Evolutionary conservation across 2,888 invertebrate species (phyloP), one percentile per base, ranked within the genome.

Genomic region (Andrena fulva): DNA sequence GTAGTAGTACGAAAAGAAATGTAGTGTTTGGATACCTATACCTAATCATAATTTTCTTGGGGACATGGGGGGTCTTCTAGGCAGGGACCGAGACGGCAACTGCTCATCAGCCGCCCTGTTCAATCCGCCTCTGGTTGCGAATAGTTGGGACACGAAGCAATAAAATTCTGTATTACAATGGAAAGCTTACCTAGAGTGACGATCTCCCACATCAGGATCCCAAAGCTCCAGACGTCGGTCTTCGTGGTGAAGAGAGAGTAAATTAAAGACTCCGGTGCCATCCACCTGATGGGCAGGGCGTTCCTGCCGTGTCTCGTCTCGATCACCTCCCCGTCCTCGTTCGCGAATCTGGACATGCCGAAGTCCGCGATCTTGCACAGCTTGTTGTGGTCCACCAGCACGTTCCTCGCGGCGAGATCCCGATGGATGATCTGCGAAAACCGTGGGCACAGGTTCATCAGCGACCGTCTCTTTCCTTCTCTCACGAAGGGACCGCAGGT

Each of bases 301-400:
- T 95, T 95, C 3, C 95, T 94, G 24, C 93, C 93, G 78, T 95
- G 94, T 84, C 95, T 93, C 74, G 95, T 94, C 86, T 91, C 95
- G 89, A 95, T 95, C 73, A 95, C 93, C 84, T 95, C 94, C 7
- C 95, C 94, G 60, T 95, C 84, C 93, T 94, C 88, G 93, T 95
- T 94, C 77, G 95, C 95, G 87, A 96, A 96, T 75, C 97, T 95
- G 12, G 97, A 97, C 96, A 98, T 97, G 77, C 98, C 98, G 93
- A 98, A 98, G 95, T 98, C 98, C 2, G 97, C 97, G 85, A 98
- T 97, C 95, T 98, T 98, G 94, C 97, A 97, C 80, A 97, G 95
- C 92, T 97, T 97, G 94, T 97, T 97, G 94, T 97, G 97, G 92
- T 97, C 97, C 5, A 98, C 96, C 16, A 98, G 94, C 24, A 98